Conservation (phyloP, 2,797 vertebrate genomes). For the Onychomys torridus region DNA sequence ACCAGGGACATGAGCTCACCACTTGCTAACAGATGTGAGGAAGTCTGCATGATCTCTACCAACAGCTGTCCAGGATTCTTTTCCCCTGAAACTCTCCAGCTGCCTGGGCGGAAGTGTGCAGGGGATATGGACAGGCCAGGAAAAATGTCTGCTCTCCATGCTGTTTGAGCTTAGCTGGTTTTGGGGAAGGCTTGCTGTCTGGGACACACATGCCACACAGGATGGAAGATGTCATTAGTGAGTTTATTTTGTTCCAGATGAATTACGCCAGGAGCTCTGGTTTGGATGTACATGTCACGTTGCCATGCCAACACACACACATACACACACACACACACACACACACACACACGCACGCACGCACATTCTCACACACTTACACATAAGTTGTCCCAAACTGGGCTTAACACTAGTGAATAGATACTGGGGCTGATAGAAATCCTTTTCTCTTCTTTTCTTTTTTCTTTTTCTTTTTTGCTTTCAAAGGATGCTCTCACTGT, state of each 20-base stretch:
- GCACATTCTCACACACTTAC: neutral
- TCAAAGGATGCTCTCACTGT: neutral
- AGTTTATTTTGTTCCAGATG: constrained; percentile 75
- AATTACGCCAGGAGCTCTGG: constrained; percentile 43
- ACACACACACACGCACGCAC: constrained; percentile 29
- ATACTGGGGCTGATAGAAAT: constrained; percentile 19
- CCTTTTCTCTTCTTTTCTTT: neutral
- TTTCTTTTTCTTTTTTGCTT: neutral
- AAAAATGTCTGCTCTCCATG: constrained; percentile 63
- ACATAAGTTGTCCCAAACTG: neutral
- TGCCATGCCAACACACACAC: constrained; percentile 62
- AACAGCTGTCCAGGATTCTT: constrained; percentile 81
- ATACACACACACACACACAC: neutral
- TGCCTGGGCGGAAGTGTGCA: constrained; percentile 59
- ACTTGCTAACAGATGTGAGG: constrained; percentile 77
- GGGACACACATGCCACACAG: constrained; percentile 15
- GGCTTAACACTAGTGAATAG: neutral
- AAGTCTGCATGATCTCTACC: constrained; percentile 79
- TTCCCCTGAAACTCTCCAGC: constrained; percentile 80
- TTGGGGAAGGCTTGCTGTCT: constrained; percentile 49
- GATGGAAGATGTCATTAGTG: constrained; percentile 71
- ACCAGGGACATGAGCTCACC: constrained; percentile 78
- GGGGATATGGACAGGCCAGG: neutral
- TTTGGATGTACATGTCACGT: constrained; percentile 9
- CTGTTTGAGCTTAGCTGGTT: constrained; percentile 52